A percentile compares a stretch with the other conserved stretches of the same genome.
Evolutionary conservation across 2,113 vertebrate species (phyloP).

Genomic region (Tor tambroides): DNA sequence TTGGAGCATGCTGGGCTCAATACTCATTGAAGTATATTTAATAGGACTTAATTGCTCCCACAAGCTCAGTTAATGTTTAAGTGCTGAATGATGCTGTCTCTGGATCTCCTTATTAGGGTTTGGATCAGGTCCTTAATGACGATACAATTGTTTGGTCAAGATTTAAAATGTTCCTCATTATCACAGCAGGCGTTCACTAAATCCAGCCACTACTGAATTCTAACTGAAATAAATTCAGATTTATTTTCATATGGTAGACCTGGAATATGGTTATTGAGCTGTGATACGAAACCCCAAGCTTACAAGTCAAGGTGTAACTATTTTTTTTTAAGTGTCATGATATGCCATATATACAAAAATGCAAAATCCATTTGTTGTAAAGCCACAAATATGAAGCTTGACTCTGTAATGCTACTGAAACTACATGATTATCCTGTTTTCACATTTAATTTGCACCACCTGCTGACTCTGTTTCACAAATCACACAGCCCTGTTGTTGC

Average conservation of each 20-base stretch:
- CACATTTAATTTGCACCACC: background rate
- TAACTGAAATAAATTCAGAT: constrained; percentile 2
- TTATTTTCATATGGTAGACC: background rate
- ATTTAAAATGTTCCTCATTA: constrained; percentile 37
- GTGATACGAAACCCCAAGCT: background rate
- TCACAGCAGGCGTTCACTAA: constrained; percentile 16
- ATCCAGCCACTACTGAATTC: background rate
- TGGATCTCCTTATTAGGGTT: constrained; percentile 17
- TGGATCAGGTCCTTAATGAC: constrained; percentile 12
- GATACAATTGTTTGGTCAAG: constrained; percentile 40
- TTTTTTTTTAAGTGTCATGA: background rate
- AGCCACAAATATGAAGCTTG: background rate
- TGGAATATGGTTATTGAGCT: background rate
- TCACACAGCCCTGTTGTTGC: background rate
- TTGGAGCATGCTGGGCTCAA: constrained; percentile 39
- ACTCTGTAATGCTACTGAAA: background rate
- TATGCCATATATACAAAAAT: background rate
- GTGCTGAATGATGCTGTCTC: constrained; percentile 30
- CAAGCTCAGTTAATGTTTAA: constrained; percentile 46
- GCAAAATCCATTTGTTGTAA: background rate
- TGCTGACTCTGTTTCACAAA: background rate
- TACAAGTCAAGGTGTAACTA: background rate
- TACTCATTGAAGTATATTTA: constrained; percentile 46
- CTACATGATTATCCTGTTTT: background rate
- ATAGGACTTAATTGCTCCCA: constrained; percentile 52